phyloP scores from a whole-genome alignment of 2,888 invertebrate genomes.

The Macrosoma leucophasiata region DNA sequence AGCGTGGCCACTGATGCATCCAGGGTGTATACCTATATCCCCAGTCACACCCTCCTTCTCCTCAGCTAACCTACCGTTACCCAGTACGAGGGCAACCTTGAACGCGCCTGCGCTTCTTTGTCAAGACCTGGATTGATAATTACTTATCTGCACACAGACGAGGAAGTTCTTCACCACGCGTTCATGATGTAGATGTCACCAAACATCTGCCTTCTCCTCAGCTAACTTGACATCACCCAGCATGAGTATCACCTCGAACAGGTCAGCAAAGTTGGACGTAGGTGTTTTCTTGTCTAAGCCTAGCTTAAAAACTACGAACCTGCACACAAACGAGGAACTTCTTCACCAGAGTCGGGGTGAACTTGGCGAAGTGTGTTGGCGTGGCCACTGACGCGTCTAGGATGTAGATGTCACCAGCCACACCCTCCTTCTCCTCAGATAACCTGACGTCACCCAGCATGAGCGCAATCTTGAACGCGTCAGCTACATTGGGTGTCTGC shows the following conservation, averaged over 20 bases:
- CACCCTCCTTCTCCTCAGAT: slow-evolving; percentile 85
- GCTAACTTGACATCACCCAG: slow-evolving; percentile 86
- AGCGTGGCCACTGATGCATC: slow-evolving; percentile 86
- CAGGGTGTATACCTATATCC: slow-evolving; percentile 85
- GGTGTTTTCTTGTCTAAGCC: slow-evolving; percentile 79
- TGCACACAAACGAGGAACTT: slow-evolving; percentile 91
- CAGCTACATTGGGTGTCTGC: slow-evolving; percentile 82
- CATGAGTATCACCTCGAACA: slow-evolving; percentile 89
- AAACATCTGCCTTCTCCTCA: slow-evolving; percentile 87
- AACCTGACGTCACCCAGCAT: slow-evolving; percentile 91
- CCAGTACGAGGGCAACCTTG: slow-evolving; percentile 81
- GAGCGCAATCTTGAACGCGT: slow-evolving; percentile 86
- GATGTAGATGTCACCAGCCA: slow-evolving; percentile 89
- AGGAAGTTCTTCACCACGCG: slow-evolving; percentile 89
- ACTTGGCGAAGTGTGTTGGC: slow-evolving; percentile 87
- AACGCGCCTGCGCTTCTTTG: slow-evolving; percentile 77
- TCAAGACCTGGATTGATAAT: slow-evolving; percentile 62
- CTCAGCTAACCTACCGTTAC: slow-evolving; percentile 84
- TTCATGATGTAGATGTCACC: slow-evolving; percentile 90
- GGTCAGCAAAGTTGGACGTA: slow-evolving; percentile 83
- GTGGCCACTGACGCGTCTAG: slow-evolving; percentile 87
- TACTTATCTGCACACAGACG: slow-evolving; percentile 82
- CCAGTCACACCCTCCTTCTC: slow-evolving; percentile 87
- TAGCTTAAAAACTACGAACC: slow-evolving; percentile 35
- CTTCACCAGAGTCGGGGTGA: slow-evolving; percentile 87